Evolutionary conservation across 2,113 vertebrate species (phyloP).

Genomic region (Girardinichthys multiradiatus): DNA sequence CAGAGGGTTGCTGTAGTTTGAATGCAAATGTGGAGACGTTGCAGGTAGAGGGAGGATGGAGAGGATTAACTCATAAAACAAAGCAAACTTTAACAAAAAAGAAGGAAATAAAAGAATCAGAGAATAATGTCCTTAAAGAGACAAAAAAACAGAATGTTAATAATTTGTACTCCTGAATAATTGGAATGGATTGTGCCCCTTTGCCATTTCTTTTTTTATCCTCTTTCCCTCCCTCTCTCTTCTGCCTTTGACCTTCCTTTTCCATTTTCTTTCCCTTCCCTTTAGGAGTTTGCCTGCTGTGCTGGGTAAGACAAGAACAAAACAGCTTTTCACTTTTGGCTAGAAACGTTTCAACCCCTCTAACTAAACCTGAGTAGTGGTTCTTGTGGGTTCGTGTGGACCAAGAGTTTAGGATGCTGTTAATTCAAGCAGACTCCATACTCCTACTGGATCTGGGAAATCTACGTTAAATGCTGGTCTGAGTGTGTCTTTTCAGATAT

Average conservation of each 20-base stretch:
- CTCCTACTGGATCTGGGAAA: constrained; percentile 30
- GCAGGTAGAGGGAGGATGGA: constrained; percentile 15
- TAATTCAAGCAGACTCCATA: constrained; percentile 52
- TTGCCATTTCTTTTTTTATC: constrained; percentile 17
- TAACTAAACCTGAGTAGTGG: constrained; percentile 12
- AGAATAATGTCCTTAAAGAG: background rate
- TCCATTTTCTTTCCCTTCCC: constrained; percentile 16
- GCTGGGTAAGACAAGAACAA: constrained; percentile 16
- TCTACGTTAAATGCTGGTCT: background rate
- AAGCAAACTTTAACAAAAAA: background rate
- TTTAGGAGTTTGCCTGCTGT: constrained; percentile 27
- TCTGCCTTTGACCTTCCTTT: constrained; percentile 51
- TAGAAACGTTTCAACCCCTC: constrained; percentile 25
- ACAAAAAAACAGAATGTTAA: constrained; percentile 22
- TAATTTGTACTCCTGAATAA: constrained; percentile 30
- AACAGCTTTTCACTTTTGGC: constrained; percentile 4
- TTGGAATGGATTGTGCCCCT: constrained; percentile 27
- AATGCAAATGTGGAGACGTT: constrained; percentile 58
- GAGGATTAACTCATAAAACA: constrained; percentile 12
- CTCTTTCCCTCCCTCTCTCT: constrained; percentile 1
- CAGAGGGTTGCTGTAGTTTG: constrained; percentile 22
- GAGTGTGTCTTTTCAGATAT: background rate
- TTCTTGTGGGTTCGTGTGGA: background rate
- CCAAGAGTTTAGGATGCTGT: constrained; percentile 8
- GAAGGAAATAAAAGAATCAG: constrained; percentile 9